phyloP scores from a whole-genome alignment of 2,888 invertebrate genomes.

The Drosophila nr. perissopoda region DNA sequence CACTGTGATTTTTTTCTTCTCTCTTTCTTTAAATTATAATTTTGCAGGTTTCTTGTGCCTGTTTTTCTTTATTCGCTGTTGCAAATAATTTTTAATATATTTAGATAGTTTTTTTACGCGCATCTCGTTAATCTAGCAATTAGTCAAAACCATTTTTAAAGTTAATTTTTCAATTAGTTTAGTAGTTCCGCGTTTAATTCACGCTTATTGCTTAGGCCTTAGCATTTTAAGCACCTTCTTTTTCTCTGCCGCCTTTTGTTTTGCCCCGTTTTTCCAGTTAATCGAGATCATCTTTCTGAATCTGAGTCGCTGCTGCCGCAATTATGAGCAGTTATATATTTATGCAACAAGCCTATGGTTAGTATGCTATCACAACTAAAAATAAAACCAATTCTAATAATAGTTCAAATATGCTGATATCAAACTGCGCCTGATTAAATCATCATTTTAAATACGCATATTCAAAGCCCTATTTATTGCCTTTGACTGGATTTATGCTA shows the following conservation, averaged over 20 bases:
- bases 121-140: conserved; percentile 60
- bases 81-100: conserved; percentile 40
- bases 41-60: conserved; percentile 36
- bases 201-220: conserved; percentile 23
- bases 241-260: conserved; percentile 30
- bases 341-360: conserved; percentile 83
- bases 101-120: conserved; percentile 22
- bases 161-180: conserved; percentile 18
- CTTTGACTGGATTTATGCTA: too few relatives aligned
- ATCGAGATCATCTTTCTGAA: conserved; percentile 25
- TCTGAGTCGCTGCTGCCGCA: conserved; percentile 83
- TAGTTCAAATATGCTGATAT: neutral
- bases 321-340: conserved; percentile 84
- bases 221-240: conserved; percentile 10
- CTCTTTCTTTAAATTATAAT: conserved; percentile 12
- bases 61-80: conserved; percentile 34
- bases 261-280: conserved; percentile 21
- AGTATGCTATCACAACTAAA: conserved; percentile 67
- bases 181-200: conserved; percentile 9
- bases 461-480: neutral
- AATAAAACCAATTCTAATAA: neutral
- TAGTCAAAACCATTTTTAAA: conserved; percentile 21
- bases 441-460: neutral
- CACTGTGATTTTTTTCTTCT: conserved; percentile 64
- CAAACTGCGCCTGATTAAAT: neutral